Conservation (phyloP, 2,113 vertebrate species). For the Heterocephalus glaber region DNA sequence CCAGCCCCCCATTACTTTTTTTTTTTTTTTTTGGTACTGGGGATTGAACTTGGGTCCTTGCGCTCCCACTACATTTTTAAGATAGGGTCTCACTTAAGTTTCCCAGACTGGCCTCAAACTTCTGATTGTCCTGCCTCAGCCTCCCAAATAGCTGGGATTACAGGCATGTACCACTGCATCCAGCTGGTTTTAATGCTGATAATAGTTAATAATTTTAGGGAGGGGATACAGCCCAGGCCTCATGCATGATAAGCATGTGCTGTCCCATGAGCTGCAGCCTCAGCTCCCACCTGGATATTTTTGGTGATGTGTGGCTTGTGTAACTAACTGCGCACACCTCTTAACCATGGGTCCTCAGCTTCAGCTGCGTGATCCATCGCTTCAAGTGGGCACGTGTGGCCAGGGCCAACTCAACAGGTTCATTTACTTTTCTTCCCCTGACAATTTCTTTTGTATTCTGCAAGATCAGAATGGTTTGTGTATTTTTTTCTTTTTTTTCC, state of each 20-base stretch:
- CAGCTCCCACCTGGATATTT: not conserved
- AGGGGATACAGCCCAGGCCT: not conserved
- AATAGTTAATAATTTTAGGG: not conserved
- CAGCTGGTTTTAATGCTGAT: not conserved
- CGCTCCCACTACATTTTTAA: not conserved
- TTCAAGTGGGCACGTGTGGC: rapidly evolving
- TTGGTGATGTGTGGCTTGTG: not conserved
- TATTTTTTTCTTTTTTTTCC: not conserved
- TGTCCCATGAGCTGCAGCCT: not conserved
- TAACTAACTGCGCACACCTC: too few relatives aligned
- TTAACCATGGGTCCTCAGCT: too few relatives aligned
- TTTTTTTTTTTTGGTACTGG: not conserved
- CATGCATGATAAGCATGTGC: too few relatives aligned
- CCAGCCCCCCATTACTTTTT: not conserved
- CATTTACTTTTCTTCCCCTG: not conserved
- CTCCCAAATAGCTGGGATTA: not conserved
- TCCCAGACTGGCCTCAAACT: not conserved
- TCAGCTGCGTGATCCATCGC: not conserved
- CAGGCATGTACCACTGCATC: not conserved
- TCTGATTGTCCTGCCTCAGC: not conserved
- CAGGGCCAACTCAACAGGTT: not conserved
- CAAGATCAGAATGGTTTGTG: not conserved
- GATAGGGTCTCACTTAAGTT: not conserved
- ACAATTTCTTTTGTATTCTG: too few relatives aligned
- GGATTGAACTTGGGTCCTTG: too few relatives aligned